Base-by-base conservation (phyloP, 2,888 invertebrate species). In the Drosophila anceps region DNA sequence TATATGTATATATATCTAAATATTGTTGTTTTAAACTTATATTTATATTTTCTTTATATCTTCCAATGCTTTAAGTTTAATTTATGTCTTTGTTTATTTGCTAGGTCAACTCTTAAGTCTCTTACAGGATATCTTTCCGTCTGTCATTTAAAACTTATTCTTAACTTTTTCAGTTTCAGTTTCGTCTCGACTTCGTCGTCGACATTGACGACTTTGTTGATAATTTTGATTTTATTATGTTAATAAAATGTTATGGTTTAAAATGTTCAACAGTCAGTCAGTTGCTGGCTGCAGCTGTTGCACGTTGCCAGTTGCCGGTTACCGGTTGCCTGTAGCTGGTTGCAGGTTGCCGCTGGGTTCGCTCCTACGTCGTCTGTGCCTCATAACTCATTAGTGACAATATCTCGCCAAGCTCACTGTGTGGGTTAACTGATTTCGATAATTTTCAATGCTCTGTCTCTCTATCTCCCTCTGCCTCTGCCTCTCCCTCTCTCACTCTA, bases 221-320 rank as follows among this genome's bases (percentile, higher is more conserved):
- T 91, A 87, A 89, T 91, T 88, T 91, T 91, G 91, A 91, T 91
- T 91, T 92, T 91, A 92, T 91, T 92, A 90, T 84, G 82, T 87
- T 87, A 91, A 92, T 91, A 91, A 91, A 92, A 92, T 92, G 90
- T 92, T 91, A 92, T 91, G 88, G 89, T 90, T 91, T 90, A 89
- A 86, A 90, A 86, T 90, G 90, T 86, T 87, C 84, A 88, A 75
- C 88, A 75, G 75, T 84, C 74, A 62, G 55, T 75, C 83, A 75
- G 79, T 76, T 50, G 54, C 27, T 54, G 54, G 39, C 65, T 73
- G 87, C 53, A 60, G 61, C 64, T 64, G 64, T 39, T 70, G 64
- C 82, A 69, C 15, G 63, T 33, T 62, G 60, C 55, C n/a, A 6
- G 53, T 20, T 59, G 37, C 59, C n/a, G 5, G 58, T 61, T 58